phyloP scores from a whole-genome alignment of 1,140 invertebrate species.

The Chymomyza costata region DNA sequence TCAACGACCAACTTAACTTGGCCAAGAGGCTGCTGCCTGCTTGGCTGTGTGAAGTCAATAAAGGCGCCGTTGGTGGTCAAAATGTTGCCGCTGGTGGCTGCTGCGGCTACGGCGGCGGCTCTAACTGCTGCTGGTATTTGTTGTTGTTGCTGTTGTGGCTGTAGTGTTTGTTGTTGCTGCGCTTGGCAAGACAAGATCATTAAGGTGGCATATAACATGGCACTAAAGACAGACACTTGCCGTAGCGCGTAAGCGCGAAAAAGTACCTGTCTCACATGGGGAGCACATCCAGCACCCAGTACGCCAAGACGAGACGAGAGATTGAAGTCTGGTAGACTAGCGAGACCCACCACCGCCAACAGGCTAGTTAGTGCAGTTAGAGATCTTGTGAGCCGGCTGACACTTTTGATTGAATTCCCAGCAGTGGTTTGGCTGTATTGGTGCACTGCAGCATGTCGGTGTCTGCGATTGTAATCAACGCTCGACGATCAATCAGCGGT shows the following conservation, averaged over 20 bases:
- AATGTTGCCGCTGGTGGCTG: slow-evolving; percentile 42
- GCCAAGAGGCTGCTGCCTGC: slow-evolving; percentile 21
- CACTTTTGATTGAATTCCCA: slow-evolving; percentile 75
- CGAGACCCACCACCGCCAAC: neutral
- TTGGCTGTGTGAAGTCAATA: slow-evolving; percentile 55
- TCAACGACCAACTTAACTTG: no score
- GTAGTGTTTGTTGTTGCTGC: slow-evolving; percentile 19
- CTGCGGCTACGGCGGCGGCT: neutral
- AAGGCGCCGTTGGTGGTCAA: slow-evolving; percentile 74
- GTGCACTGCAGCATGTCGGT: no score
- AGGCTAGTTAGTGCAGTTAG: slow-evolving; percentile 59
- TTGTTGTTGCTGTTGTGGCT: slow-evolving; percentile 12
- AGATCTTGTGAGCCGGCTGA: slow-evolving; percentile 54
- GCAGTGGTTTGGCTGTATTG: slow-evolving; percentile 40
- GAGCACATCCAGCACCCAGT: no score
- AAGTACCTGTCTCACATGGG: slow-evolving; percentile 64
- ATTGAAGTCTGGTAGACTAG: neutral
- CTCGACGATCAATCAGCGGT: slow-evolving; percentile 59
- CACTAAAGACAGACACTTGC: slow-evolving; percentile 73
- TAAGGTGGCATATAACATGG: slow-evolving; percentile 75
- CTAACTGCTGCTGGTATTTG: slow-evolving; percentile 6
- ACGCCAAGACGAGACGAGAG: no score
- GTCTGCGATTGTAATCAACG: slow-evolving; percentile 64
- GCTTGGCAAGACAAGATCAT: slow-evolving; percentile 73
- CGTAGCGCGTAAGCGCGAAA: slow-evolving; percentile 38